Evolutionary conservation across 1,140 invertebrate species (phyloP), one percentile per base, ranked within the genome.

Genomic region (Portunus trituberculatus): DNA sequence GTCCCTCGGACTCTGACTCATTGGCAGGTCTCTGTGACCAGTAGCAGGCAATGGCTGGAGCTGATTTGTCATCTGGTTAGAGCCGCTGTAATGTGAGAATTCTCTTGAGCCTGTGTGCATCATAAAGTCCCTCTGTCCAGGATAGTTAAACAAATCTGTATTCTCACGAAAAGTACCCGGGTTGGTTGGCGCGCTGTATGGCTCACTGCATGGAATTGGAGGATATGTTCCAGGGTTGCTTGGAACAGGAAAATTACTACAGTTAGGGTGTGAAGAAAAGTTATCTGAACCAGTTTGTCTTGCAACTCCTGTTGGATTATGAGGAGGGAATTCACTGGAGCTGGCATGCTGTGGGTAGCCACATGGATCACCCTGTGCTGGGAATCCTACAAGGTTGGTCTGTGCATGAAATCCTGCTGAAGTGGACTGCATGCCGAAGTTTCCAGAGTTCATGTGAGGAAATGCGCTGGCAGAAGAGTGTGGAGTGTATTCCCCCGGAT

Each of bases 81-180:
- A 76, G 48, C 39, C 82, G 84, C 93, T 94, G 25, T 95, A 95
- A 6, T 82, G 4, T 29, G 94, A n/a, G 39, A 92, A 95, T 32
- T 95, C 94, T 67, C 94, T 91, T 32, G 76, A 92, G 39, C 39
- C 29, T 32, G 94, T 25, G 45, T 95, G 90, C 94, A 95, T 95
- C 28, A 86, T 31, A 52, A 95, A 95, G 32, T 95, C 91, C 46
- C 94, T 84, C 39, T 91, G 86, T 31, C 39, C 76, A 16, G 91
- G 20, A 89, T 95, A 95, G 29, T 67, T 87, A 7, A 95, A 48
- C 31, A 95, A 84, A 25, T 95, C 94, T 14, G 48, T 76, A 89
- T 92, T 95, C 76, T 89, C 93, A 91, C 67, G 88, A 94, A 94
- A 90, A 67, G 89, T 82, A 83, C 67, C 45, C 67, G 93, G 20